Percentiles rank a stretch among this genome's conserved stretches.
Conservation (phyloP, 1,140 invertebrate genomes). For the Ostrea edulis region DNA sequence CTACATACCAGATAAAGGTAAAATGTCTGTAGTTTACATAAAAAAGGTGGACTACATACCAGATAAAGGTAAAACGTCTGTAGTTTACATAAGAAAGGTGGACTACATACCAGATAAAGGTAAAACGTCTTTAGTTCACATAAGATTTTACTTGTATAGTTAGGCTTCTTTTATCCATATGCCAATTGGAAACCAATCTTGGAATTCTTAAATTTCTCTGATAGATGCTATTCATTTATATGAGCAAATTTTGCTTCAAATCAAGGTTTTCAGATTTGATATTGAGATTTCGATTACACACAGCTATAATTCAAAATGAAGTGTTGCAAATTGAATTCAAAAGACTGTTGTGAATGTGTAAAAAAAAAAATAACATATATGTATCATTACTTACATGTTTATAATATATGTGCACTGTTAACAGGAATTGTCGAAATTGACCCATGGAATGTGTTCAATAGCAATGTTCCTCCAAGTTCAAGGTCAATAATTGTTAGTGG, state of each 20-base stretch:
- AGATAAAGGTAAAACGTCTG: too few relatives aligned
- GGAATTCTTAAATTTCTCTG: too few relatives aligned
- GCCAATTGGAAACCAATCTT: too few relatives aligned
- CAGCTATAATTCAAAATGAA: too few relatives aligned
- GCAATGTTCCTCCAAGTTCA: conserved; percentile 89
- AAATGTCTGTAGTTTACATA: background rate
- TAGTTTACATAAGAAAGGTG: background rate
- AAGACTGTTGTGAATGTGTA: too few relatives aligned
- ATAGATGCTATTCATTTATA: background rate
- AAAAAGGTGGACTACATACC: background rate
- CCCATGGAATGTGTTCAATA: conserved; percentile 75
- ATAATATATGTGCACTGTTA: background rate
- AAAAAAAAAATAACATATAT: too few relatives aligned
- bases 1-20: background rate
- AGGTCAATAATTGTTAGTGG: conserved; percentile 88
- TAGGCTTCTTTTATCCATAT: too few relatives aligned
- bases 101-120: background rate
- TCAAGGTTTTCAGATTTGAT: too few relatives aligned
- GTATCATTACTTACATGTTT: too few relatives aligned
- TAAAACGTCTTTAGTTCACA: background rate
- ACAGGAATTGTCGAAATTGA: conserved; percentile 37
- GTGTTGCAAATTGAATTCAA: too few relatives aligned
- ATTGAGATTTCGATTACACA: too few relatives aligned
- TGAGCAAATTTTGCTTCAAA: background rate
- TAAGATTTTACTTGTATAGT: background rate